phyloP scores from a whole-genome alignment of 1,140 invertebrate genomes.

The Pectinophora gossypiella region DNA sequence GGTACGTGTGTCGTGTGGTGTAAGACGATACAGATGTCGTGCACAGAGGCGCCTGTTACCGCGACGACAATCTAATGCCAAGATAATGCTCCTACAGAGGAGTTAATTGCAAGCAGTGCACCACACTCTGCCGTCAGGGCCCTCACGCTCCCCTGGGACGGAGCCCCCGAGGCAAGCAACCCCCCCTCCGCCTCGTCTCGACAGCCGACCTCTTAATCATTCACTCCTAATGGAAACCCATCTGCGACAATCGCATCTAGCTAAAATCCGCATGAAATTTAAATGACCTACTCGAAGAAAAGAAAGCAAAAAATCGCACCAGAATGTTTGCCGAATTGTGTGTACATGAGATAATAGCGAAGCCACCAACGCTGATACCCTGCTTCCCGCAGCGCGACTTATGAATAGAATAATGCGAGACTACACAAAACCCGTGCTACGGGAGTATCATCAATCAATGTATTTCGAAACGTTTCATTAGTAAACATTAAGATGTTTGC shows the following conservation, averaged over 20 bases:
- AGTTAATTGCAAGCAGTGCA: conserved; percentile 67
- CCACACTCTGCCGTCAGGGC: conserved; percentile 40
- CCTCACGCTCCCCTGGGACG: conserved; percentile 38
- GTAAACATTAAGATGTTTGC: conserved; percentile 75
- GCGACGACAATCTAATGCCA: conserved; percentile 45
- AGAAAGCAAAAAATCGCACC: conserved; percentile 35
- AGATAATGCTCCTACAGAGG: conserved; percentile 61
- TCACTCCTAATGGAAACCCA: conserved; percentile 63
- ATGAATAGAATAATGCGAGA: conserved; percentile 61
- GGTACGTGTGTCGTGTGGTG: no score
- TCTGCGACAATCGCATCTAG: conserved; percentile 36
- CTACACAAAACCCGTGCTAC: conserved; percentile 52
- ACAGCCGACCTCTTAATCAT: conserved; percentile 55
- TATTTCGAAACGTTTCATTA: conserved; percentile 69
- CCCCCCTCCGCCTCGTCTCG: conserved; percentile 4
- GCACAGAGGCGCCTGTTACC: conserved; percentile 1
- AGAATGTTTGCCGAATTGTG: conserved; percentile 55
- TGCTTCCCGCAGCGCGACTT: conserved; percentile 49
- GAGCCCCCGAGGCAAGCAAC: conserved; percentile 21
- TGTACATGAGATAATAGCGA: conserved; percentile 47
- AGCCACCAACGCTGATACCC: conserved; percentile 58
- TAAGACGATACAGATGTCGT: neutral
- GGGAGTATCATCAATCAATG: conserved; percentile 62
- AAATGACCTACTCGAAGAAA: conserved; percentile 47
- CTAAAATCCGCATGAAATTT: conserved; percentile 69